A percentile compares a stretch with the other conserved stretches of the same genome.
phyloP scores from a whole-genome alignment of 2,888 invertebrate species.

The Eristalis arbustorum region DNA sequence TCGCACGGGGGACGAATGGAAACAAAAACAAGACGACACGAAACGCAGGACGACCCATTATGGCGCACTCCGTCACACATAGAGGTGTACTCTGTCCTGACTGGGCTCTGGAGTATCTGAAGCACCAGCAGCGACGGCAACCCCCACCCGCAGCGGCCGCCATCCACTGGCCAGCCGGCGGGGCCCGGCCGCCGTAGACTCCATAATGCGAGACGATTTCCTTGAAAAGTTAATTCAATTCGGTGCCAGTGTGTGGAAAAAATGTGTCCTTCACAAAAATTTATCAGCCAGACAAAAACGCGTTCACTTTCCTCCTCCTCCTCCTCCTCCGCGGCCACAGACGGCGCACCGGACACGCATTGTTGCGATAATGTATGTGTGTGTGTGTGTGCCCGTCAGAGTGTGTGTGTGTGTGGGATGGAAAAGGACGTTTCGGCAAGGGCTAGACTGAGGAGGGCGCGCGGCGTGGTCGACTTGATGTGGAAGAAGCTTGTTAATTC shows the following conservation, averaged over 20 bases:
- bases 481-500: slow-evolving; percentile 24
- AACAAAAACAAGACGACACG: slow-evolving; percentile 15
- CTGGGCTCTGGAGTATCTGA: slow-evolving; percentile 8
- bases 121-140: background rate
- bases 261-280: slow-evolving; percentile 69
- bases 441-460: background rate
- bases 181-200: slow-evolving; percentile 31
- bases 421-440: background rate
- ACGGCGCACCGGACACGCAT: background rate
- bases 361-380: background rate
- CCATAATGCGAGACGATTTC: slow-evolving; percentile 63
- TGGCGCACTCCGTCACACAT: slow-evolving; percentile 47
- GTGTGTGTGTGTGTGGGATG: background rate
- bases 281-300: slow-evolving; percentile 55
- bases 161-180: background rate
- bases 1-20: slow-evolving; percentile 4
- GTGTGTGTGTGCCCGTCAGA: background rate
- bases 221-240: slow-evolving; percentile 66
- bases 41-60: slow-evolving; percentile 41
- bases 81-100: slow-evolving; percentile 9
- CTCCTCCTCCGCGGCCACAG: background rate
- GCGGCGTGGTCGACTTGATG: slow-evolving; percentile 35
- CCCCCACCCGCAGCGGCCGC: background rate
- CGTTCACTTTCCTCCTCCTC: slow-evolving; percentile 12
- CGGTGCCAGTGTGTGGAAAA: slow-evolving; percentile 52